Evolutionary conservation across 2,113 vertebrate genomes (phyloP).

Genomic region (Calcarius ornatus): DNA sequence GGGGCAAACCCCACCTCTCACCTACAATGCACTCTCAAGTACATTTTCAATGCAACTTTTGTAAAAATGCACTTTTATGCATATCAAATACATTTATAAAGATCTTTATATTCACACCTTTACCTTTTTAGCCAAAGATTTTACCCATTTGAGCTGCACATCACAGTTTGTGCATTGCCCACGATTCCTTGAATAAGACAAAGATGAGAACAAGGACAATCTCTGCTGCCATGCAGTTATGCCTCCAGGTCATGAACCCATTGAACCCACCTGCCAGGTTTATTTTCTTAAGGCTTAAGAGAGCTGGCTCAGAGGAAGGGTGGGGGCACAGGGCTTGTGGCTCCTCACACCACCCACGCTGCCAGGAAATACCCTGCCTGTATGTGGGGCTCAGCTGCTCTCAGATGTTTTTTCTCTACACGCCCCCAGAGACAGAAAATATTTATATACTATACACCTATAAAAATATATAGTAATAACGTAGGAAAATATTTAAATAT

Average conservation of each 20-base stretch:
- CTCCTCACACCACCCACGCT: neutral
- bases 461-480: neutral
- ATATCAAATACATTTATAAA: neutral
- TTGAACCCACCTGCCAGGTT: neutral
- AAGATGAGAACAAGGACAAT: neutral
- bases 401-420: neutral
- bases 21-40: accelerated
- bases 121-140: neutral
- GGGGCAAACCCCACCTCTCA: neutral
- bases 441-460: neutral
- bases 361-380: neutral
- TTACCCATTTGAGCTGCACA: neutral
- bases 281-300: neutral
- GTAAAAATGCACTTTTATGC: neutral
- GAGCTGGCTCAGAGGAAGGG: neutral
- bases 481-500: neutral
- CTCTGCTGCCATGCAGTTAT: neutral
- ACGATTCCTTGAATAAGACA: accelerated
- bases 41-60: neutral
- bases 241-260: neutral
- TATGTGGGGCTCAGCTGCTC: neutral
- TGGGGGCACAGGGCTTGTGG: neutral
- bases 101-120: neutral
- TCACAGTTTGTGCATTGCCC: neutral
- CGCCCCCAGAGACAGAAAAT: neutral